These are phyloP conservation scores for Orycteropus afer DNA, from an alignment of 2,113 vertebrate species.

Conservation along the genomic window DNA sequence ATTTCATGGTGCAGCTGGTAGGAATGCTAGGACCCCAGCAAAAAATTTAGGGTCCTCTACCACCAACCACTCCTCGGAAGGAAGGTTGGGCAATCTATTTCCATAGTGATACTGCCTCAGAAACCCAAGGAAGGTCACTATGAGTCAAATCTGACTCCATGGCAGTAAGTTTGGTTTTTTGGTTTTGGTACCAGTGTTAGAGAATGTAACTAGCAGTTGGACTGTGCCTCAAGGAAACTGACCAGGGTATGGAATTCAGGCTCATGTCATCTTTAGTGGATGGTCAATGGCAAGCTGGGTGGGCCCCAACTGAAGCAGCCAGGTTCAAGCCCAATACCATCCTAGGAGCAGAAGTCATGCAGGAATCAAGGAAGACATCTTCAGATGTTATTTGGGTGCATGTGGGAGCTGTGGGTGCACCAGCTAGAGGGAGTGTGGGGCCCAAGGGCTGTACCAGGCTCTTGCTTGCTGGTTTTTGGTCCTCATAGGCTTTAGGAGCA, in stretches of 20 bases:
- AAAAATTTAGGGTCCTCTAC: not conserved
- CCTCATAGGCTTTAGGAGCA: no score
- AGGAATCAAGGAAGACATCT: not conserved
- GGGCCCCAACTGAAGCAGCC: not conserved
- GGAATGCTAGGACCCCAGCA: not conserved
- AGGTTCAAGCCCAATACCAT: no score
- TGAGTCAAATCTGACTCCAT: no score
- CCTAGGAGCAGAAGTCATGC: not conserved
- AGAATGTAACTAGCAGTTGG: not conserved
- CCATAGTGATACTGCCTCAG: no score
- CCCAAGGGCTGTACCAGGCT: not conserved
- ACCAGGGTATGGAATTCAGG: not conserved
- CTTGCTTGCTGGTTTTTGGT: no score
- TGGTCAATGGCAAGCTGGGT: not conserved
- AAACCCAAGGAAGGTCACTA: no score
- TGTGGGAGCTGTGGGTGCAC: not conserved
- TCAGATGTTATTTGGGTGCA: not conserved
- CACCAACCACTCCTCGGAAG: no score
- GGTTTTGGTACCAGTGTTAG: not conserved
- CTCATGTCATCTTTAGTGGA: not conserved
- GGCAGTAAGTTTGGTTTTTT: no score
- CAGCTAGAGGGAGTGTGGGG: not conserved
- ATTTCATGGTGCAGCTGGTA: not conserved
- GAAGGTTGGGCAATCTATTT: no score
- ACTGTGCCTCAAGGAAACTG: not conserved